Evolutionary conservation across 2,888 invertebrate genomes (phyloP).

Genomic region (Ichneumoninae sp.): DNA sequence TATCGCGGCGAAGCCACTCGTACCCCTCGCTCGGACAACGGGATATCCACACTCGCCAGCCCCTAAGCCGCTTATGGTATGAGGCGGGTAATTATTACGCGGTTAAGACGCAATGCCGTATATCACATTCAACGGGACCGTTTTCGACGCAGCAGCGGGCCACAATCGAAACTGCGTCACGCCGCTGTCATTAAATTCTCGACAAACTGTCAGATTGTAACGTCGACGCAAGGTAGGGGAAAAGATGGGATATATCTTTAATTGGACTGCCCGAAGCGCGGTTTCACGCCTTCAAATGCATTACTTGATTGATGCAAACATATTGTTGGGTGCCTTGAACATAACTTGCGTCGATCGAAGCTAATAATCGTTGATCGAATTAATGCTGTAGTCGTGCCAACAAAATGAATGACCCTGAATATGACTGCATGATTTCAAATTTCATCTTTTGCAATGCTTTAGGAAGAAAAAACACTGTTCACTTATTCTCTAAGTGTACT

Average conservation of each 20-base stretch:
- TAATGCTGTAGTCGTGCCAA: no score
- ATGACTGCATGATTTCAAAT: no score
- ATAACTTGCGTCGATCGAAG: no score
- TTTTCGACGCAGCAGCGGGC: neutral
- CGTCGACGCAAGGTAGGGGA: neutral
- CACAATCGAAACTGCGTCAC: neutral
- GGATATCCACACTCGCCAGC: neutral
- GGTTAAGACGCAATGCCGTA: slow-evolving; percentile 8
- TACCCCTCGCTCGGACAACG: neutral
- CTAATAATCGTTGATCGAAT: no score
- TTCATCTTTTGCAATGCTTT: no score
- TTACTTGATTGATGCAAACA: no score
- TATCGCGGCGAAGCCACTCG: slow-evolving; percentile 40
- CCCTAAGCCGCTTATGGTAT: slow-evolving; percentile 49
- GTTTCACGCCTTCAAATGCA: no score
- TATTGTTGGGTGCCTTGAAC: no score
- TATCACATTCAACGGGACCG: neutral
- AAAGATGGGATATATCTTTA: neutral
- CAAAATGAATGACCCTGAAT: no score
- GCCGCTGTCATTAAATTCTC: neutral
- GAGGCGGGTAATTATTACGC: slow-evolving; percentile 41
- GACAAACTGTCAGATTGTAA: neutral
- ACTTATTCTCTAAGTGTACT: no score
- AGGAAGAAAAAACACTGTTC: no score
- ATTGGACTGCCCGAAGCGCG: neutral